A percentile compares a stretch with the other conserved stretches of the same genome.
These are phyloP conservation scores for Dascillus cervinus DNA, from an alignment of 2,888 invertebrate species.

Conservation along the genomic window DNA sequence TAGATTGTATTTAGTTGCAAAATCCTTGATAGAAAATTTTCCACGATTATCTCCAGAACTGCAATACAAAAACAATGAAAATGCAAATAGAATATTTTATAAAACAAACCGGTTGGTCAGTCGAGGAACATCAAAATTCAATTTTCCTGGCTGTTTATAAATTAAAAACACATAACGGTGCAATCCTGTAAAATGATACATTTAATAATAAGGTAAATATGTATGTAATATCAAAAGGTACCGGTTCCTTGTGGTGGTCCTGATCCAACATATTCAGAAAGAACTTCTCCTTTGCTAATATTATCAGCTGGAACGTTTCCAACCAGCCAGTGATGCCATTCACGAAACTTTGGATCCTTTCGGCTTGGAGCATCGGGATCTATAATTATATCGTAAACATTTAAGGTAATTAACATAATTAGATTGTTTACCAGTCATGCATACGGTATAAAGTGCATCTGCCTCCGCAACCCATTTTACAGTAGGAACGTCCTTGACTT, in stretches of 20 bases:
- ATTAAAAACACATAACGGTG: conserved; percentile 66
- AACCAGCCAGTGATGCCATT: conserved; percentile 76
- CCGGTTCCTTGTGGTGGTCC: conserved; percentile 63
- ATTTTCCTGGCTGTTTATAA: conserved; percentile 56
- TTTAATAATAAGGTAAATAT: too few species aligned
- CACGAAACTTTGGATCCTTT: conserved; percentile 57
- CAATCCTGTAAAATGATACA: conserved; percentile 43
- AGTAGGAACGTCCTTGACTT: conserved; percentile 60
- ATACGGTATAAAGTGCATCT: conserved; percentile 55
- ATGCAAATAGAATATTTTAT: background rate
- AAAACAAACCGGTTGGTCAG: background rate
- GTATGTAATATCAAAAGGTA: too few species aligned
- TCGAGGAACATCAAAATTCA: conserved; percentile 26
- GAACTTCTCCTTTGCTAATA: conserved; percentile 54
- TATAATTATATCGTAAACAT: background rate
- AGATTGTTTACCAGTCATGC: conserved; percentile 38
- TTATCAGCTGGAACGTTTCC: conserved; percentile 63
- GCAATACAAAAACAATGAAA: background rate
- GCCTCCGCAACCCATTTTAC: conserved; percentile 57
- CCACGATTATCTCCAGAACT: conserved; percentile 27
- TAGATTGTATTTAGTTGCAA: conserved; percentile 50
- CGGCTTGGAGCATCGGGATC: conserved; percentile 76
- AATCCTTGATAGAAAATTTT: conserved; percentile 49
- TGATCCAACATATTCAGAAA: conserved; percentile 56
- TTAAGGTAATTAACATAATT: too few species aligned